These are phyloP conservation scores for Coremacera marginata DNA, from an alignment of 2,888 invertebrate genomes.

Conservation along the genomic window DNA sequence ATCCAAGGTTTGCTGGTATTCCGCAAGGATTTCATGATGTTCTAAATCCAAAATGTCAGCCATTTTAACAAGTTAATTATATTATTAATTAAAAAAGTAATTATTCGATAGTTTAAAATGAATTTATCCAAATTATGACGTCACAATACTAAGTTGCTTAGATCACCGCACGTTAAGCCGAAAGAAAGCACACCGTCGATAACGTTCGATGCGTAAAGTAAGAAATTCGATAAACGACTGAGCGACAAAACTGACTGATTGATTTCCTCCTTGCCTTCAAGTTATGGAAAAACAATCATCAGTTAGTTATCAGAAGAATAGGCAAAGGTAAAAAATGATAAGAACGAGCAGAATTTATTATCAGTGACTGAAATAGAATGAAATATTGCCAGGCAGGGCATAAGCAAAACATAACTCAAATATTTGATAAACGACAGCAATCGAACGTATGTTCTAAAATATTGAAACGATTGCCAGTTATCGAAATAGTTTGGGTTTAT, in stretches of 20 bases:
- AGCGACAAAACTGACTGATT: constrained; percentile 13
- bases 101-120: not conserved
- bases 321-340: not conserved
- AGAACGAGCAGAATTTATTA: constrained; percentile 4
- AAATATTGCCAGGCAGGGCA: constrained; percentile 2
- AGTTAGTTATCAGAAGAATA: constrained; percentile 19
- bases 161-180: constrained; percentile 4
- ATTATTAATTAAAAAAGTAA: not conserved
- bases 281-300: not conserved
- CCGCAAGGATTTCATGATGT: constrained; percentile 59
- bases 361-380: constrained; percentile 4
- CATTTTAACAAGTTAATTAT: constrained; percentile 51
- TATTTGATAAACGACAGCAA: not conserved
- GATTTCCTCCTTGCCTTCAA: constrained; percentile 25
- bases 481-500: not conserved
- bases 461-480: not conserved
- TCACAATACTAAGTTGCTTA: not conserved
- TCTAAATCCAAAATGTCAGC: constrained; percentile 63
- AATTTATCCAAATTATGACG: constrained; percentile 11
- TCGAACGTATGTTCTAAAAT: not conserved
- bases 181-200: not conserved
- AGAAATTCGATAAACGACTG: constrained; percentile 26
- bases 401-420: not conserved
- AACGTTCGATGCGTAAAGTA: constrained; percentile 21
- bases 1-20: constrained; percentile 61